phyloP scores from a whole-genome alignment of 2,797 vertebrate genomes.

The Ctenosaura bakeri region DNA sequence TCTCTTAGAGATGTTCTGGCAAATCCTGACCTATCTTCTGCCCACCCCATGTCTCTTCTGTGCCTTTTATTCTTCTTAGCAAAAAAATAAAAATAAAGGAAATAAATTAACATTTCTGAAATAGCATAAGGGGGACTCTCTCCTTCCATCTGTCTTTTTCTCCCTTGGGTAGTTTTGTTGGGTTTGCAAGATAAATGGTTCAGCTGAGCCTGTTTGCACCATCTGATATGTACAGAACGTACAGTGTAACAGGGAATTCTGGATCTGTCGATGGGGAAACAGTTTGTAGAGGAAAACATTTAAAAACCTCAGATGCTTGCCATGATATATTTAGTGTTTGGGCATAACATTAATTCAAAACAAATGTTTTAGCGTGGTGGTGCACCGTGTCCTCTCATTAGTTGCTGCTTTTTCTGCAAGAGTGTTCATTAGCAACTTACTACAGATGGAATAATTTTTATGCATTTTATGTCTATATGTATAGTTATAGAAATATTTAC shows the following conservation, averaged over 20 bases:
- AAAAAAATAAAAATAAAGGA: background rate
- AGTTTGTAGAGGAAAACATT: constrained; percentile 22
- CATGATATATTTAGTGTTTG: constrained; percentile 50
- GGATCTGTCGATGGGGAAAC: constrained; percentile 29
- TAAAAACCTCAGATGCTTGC: constrained; percentile 31
- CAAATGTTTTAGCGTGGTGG: constrained; percentile 51
- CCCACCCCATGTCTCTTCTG: background rate
- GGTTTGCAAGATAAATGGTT: constrained; percentile 15
- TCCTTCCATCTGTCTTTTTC: constrained; percentile 28
- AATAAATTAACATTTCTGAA: constrained; percentile 14
- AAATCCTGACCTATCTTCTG: too few species aligned
- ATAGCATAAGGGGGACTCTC: constrained; percentile 1
- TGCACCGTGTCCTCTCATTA: constrained; percentile 26
- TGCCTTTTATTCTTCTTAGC: background rate
- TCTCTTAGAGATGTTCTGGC: background rate
- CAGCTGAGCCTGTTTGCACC: constrained; percentile 27
- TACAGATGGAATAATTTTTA: constrained; percentile 53
- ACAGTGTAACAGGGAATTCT: constrained; percentile 36
- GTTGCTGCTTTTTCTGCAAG: constrained; percentile 38
- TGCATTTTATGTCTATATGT: constrained; percentile 22
- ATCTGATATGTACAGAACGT: constrained; percentile 28
- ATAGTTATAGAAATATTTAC: constrained; percentile 1
- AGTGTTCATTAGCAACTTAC: constrained; percentile 58
- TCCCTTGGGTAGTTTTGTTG: background rate
- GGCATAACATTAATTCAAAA: constrained; percentile 42